phyloP scores from a whole-genome alignment of 1,140 invertebrate species.

The Aphelinus certus region DNA sequence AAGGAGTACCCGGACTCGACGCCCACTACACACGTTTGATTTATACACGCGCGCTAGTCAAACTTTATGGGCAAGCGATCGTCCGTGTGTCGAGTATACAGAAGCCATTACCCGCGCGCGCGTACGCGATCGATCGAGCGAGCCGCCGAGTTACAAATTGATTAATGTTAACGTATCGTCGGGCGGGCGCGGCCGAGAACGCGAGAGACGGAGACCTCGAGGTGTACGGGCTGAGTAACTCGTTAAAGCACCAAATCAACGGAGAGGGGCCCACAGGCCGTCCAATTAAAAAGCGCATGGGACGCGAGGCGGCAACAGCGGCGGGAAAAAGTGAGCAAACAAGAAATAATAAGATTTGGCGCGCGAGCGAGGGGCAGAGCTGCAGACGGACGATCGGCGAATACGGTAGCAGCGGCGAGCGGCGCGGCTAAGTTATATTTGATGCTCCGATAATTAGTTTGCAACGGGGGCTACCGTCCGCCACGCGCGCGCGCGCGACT shows the following conservation, averaged over 20 bases:
- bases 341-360: slow-evolving; percentile 55
- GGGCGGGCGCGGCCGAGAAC: no score
- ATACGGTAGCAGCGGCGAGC: slow-evolving; percentile 59
- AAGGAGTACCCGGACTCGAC: no score
- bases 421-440: slow-evolving; percentile 62
- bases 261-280: slow-evolving; percentile 42
- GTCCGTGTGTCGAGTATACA: no score
- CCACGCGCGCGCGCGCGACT: not conserved
- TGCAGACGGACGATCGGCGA: slow-evolving; percentile 47
- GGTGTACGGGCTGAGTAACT: slow-evolving; percentile 36
- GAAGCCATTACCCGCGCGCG: not conserved
- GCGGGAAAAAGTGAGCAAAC: slow-evolving; percentile 54
- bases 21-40: no score
- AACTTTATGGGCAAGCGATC: no score
- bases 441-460: slow-evolving; percentile 67
- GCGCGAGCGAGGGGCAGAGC: slow-evolving; percentile 3
- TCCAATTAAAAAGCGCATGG: slow-evolving; percentile 55
- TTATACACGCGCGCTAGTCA: no score
- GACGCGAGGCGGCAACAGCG: slow-evolving; percentile 38
- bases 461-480: slow-evolving; percentile 43
- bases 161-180: slow-evolving; percentile 29
- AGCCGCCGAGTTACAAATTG: slow-evolving; percentile 19
- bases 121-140: not conserved
- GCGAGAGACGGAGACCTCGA: no score
- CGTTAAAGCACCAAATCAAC: slow-evolving; percentile 50